Base-by-base conservation (phyloP, 2,113 vertebrate genomes). In the Platysternon megacephalum region DNA sequence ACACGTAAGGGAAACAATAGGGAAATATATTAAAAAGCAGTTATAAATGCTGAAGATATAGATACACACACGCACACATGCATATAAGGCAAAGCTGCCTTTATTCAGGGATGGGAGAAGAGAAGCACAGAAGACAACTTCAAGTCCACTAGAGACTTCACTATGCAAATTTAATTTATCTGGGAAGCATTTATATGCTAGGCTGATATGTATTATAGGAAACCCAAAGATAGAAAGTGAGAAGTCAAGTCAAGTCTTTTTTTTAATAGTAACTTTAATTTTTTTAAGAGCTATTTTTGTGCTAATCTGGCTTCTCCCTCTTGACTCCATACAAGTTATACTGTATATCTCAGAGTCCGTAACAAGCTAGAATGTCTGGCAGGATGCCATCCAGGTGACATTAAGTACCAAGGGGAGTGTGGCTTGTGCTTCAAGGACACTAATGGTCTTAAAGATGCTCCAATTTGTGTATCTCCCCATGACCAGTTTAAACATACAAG, bases 401-500 rank as follows among this genome's bases (percentile, higher is more conserved):
- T 92, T 51, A 87, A 42, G 51, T 48, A 82, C 35, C 53, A 61
- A 81, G 90, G 61, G 55, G 68, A 82, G 74, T 79, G 84, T 78
- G 90, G 56, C 53, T 96, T 94, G 65, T 74, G 74, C 7, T 51
- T 85, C 49, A 78, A 44, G 39, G 85, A 91, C 83, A 83, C 46
- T 93, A 92, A 94, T 8, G 72, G 35, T 81, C 89, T 85, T 89
- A 84, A 95, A 90, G 92, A 90, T 65, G 19, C 39, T 68, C 52
- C 78, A 48, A 35, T 42, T 51, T 68, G 58, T 49, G n/a, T 72
- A 89, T 48, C 53, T 94, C 92, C 83, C 35, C 49, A 52, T 58
- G 82, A 58, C 65, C 88, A n/a, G 46, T 74, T 91, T 68, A 44
- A 82, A 95, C 93, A 95, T 81, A 88, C 89, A 3, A 93, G 44